These are phyloP conservation scores for Agonopterix arenella DNA, from an alignment of 2,888 invertebrate genomes.

Conservation along the genomic window DNA sequence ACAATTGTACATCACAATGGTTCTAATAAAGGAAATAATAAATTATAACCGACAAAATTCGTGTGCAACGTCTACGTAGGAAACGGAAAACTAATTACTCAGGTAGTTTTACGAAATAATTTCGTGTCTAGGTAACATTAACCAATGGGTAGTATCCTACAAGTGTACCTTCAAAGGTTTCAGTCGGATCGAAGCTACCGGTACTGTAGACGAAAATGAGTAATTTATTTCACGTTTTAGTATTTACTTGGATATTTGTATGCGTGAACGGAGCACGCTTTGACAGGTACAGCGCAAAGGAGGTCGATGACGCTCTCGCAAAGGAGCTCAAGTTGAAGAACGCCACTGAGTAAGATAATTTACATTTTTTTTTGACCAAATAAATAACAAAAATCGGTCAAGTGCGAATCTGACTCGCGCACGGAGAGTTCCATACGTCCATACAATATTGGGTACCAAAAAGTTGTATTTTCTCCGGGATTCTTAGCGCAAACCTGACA, in stretches of 20 bases:
- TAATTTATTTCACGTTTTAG: constrained; percentile 19
- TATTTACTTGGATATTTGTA: constrained; percentile 30
- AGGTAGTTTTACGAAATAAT: not conserved
- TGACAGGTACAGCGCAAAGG: constrained; percentile 45
- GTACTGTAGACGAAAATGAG: constrained; percentile 16
- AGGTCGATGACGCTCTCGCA: constrained; percentile 27
- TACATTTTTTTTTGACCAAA: no score
- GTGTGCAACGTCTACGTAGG: no score
- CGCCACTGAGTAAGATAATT: constrained; percentile 32
- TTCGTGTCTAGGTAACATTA: not conserved
- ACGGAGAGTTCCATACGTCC: no score
- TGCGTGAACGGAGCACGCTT: constrained; percentile 27
- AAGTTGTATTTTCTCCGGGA: no score
- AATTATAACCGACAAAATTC: no score
- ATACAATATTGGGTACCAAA: no score
- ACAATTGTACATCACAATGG: no score
- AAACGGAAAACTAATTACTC: no score
- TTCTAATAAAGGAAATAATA: no score
- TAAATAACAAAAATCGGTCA: no score
- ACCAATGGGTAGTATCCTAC: not conserved
- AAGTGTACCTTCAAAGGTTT: constrained; percentile 1
- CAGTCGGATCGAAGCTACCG: constrained; percentile 3
- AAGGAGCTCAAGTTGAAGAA: constrained; percentile 31
- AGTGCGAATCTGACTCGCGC: no score
- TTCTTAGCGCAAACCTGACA: no score